These are phyloP conservation scores for Epirrhoe tristata DNA, from an alignment of 2,888 invertebrate genomes.

Conservation along the genomic window DNA sequence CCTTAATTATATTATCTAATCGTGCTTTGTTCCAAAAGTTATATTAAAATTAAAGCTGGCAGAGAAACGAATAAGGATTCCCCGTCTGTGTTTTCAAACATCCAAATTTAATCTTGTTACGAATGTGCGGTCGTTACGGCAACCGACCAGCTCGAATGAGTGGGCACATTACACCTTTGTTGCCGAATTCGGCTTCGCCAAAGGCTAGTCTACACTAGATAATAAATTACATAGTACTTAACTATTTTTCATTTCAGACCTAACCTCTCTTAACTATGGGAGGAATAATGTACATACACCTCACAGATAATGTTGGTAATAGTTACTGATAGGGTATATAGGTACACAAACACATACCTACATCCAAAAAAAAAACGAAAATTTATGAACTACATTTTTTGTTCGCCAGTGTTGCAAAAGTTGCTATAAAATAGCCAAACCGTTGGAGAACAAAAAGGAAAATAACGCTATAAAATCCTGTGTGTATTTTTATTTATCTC, in stretches of 20 bases:
- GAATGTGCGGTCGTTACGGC: constrained; percentile 50
- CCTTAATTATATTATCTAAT: constrained; percentile 8
- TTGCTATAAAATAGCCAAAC: too few relatives aligned
- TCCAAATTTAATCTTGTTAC: constrained; percentile 46
- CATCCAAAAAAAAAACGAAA: too few relatives aligned
- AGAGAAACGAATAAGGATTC: constrained; percentile 27
- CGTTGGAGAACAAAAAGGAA: too few relatives aligned
- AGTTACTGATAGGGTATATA: too few relatives aligned
- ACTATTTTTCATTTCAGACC: neutral
- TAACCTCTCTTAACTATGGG: too few relatives aligned
- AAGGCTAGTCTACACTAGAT: constrained; percentile 20
- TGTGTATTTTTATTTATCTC: too few relatives aligned
- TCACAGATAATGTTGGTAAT: too few relatives aligned
- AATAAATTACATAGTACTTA: neutral
- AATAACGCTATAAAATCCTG: too few relatives aligned
- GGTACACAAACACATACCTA: too few relatives aligned
- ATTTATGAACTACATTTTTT: too few relatives aligned
- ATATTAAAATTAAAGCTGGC: constrained; percentile 22
- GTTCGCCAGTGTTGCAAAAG: too few relatives aligned
- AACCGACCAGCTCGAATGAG: constrained; percentile 41
- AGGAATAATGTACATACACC: too few relatives aligned
- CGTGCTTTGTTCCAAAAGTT: constrained; percentile 12
- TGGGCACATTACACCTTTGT: constrained; percentile 41
- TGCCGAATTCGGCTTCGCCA: constrained; percentile 35
- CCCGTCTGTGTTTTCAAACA: constrained; percentile 35